Conservation (phyloP, 2,113 vertebrate species). For the Cervus canadensis region DNA sequence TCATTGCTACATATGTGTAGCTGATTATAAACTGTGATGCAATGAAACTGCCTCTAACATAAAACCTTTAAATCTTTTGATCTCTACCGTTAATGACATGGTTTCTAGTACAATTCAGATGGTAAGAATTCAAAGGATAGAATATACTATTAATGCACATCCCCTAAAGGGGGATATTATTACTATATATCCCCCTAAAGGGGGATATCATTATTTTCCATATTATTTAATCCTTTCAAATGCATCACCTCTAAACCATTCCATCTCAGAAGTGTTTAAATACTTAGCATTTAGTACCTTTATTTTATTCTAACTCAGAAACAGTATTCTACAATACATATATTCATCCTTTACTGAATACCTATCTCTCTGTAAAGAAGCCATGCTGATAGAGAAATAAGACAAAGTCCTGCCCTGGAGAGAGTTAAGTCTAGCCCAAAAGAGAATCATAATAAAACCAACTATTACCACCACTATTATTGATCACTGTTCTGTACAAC, state of each 20-base stretch:
- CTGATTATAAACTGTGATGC: background rate
- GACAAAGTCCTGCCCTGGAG: background rate
- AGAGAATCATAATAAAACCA: background rate
- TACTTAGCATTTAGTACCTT: background rate
- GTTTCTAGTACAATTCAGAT: background rate
- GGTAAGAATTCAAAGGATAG: background rate
- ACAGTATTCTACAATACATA: background rate
- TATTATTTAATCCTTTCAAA: background rate
- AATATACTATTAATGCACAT: background rate
- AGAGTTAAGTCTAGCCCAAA: constrained; percentile 16
- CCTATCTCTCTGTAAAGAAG: background rate
- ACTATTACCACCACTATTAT: background rate
- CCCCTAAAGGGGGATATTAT: background rate
- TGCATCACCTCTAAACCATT: background rate
- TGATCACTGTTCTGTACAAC: background rate
- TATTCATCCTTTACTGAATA: background rate
- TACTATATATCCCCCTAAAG: background rate
- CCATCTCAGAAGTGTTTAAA: background rate
- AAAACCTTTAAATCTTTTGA: background rate
- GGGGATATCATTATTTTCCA: background rate
- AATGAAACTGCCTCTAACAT: background rate
- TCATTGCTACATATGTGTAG: background rate
- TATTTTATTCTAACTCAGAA: background rate
- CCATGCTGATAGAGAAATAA: background rate
- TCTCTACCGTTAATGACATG: background rate